Conservation (phyloP, 2,888 invertebrate genomes). For the Epinotia ramella region DNA sequence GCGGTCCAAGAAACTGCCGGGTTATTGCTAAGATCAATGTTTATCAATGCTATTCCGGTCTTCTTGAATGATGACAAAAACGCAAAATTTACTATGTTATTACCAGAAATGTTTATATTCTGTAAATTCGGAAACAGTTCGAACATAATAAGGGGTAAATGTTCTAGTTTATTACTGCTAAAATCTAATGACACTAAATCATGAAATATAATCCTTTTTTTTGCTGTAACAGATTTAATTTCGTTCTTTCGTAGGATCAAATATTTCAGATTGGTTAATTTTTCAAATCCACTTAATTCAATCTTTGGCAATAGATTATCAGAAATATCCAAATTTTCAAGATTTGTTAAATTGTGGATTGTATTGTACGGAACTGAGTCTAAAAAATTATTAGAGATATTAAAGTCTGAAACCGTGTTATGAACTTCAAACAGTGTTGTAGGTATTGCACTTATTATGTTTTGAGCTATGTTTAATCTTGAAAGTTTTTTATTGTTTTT, state of each 20-base stretch:
- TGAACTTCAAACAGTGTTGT: conserved; percentile 88
- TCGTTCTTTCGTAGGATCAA: conserved; percentile 77
- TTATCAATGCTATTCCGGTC: conserved; percentile 67
- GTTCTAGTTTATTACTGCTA: conserved; percentile 73
- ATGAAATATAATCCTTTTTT: conserved; percentile 69
- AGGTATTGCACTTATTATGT: conserved; percentile 88
- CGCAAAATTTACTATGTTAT: conserved; percentile 73
- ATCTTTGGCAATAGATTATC: conserved; percentile 89
- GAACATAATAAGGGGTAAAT: conserved; percentile 68
- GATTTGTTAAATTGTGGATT: conserved; percentile 89
- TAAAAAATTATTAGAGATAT: conserved; percentile 90
- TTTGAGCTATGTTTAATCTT: conserved; percentile 90
- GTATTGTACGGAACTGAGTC: conserved; percentile 91
- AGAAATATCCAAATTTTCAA: conserved; percentile 89
- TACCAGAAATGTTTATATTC: conserved; percentile 76
- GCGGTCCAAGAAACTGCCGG: conserved; percentile 71
- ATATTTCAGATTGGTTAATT: conserved; percentile 71
- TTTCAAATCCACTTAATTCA: conserved; percentile 86
- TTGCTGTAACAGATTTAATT: conserved; percentile 69
- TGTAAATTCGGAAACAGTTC: conserved; percentile 78
- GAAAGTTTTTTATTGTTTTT: conserved; percentile 90
- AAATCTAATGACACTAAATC: conserved; percentile 73
- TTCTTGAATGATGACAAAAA: conserved; percentile 69
- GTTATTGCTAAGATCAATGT: conserved; percentile 78
- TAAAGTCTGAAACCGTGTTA: conserved; percentile 90